Evolutionary conservation across 2,888 invertebrate species (phyloP), one percentile per base, ranked within the genome.

Genomic region (Sminthurinus aureus): DNA sequence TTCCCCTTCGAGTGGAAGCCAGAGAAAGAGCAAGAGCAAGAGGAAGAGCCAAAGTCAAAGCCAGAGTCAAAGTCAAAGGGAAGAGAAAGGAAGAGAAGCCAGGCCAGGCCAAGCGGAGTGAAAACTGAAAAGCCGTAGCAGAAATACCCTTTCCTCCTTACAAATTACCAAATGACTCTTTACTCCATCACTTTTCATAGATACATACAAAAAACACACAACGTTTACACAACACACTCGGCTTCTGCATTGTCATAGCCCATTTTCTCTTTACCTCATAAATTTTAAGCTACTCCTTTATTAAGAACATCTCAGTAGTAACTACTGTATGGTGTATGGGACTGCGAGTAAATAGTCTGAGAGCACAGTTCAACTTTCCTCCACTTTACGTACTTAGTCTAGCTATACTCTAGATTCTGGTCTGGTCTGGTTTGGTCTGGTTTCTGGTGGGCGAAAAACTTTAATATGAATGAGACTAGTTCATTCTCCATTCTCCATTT

Each of bases 61-160:
- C n/a, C 69, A 69, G n/a, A 69, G 20, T 11, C n/a, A 20, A 20
- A 69, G 69, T 69, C 20, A 15, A 58, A 58, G 58, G 58, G 11
- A 15, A 58, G 58, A 58, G 58, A 58, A 15, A 58, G 58, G 38
- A 38, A 38, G 38, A 38, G 38, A 38, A 38, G 6, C 38, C 38
- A 64, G n/a, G n/a, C 8, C 22, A 20, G 8, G 67, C n/a, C n/a
- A 38, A 20, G 67, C 22, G 1, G 2, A 20, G 22, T 75, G 75
- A 75, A 15, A 75, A 75, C n/a, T 75, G 75, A 50, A 75, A 11
- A 50, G 15, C 11, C n/a, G 51, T n/a, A n/a, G 38, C 75, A 75
- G 50, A 38, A 38, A 38, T 38, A 38, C 3, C 1, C 38, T 38
- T 38, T 38, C 38, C 38, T 38, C 38, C 38, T 38, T 38, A 38